Evolutionary conservation across 2,797 vertebrate genomes (phyloP), one percentile per base, ranked within the genome.

Genomic region (Buceros bicornis): DNA sequence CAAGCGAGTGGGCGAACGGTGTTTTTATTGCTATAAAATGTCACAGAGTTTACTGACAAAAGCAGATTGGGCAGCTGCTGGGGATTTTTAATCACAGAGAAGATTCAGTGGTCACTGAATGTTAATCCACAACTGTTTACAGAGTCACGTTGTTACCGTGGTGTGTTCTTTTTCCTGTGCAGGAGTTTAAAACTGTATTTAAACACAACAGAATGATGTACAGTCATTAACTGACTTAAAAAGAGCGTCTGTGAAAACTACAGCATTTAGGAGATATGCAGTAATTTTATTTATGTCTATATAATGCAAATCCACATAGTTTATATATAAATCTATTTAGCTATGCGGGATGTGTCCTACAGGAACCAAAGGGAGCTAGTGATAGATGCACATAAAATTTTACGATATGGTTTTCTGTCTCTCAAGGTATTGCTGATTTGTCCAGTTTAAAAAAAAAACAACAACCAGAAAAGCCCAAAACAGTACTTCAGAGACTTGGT

Each of bases 51-150:
- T 88, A 89, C 74, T 74, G 57, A 82, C 70, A 89, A 91, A 93
- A 82, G 77, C 90, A 94, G 80, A 71, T 24, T 64, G 88, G 73
- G 90, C 69, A 86, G 82, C 83, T 94, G 77, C 69, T 72, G 58
- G 54, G 62, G 77, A 67, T 66, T 89, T 95, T 95, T 91, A 95
- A 94, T 93, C 86, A 92, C 43, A 54, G 77, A 76, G 82, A 91
- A 90, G 70, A 82, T 84, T 82, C 66, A 26, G 73, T 95, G 92
- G 88, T 73, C 77, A 47, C 73, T 84, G 86, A 66, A 72, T 58
- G 62, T 74, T 96, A 95, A 97, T 90, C 86, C 60, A 60, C 60
- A 84, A 42, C 73, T 79, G 62, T 65, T 95, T 62, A 82, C 51
- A 69, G 65, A 86, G 69, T 78, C 35, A 2, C 5, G 2, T 43